Percentiles rank a stretch among this genome's conserved stretches.
These are phyloP conservation scores for Zenarchopterus dispar DNA, from an alignment of 2,797 vertebrate genomes.

Conservation along the genomic window DNA sequence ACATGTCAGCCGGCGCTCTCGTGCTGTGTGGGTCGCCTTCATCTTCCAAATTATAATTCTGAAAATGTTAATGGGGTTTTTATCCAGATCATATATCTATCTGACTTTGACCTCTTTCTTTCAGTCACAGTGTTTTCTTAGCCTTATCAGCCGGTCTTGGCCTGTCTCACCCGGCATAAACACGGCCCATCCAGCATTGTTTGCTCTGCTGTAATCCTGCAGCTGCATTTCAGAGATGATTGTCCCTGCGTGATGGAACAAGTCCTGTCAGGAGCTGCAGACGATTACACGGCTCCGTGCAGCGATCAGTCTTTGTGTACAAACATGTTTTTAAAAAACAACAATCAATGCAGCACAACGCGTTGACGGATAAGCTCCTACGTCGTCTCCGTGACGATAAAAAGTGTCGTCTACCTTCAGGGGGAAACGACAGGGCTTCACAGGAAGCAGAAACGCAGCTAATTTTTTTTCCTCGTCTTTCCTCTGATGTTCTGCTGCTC, in stretches of 20 bases:
- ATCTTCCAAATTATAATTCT: conserved; percentile 28
- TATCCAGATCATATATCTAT: conserved; percentile 28
- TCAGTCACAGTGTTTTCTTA: conserved; percentile 17
- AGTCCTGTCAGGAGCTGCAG: conserved; percentile 59
- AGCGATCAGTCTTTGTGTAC: conserved; percentile 59
- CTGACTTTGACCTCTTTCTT: conserved; percentile 22
- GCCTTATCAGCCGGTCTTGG: conserved; percentile 18
- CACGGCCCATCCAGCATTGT: conserved; percentile 42
- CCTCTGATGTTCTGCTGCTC: neutral
- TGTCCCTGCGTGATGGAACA: conserved; percentile 65
- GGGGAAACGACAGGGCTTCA: neutral
- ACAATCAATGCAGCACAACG: conserved; percentile 46
- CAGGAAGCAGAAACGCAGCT: conserved; percentile 12
- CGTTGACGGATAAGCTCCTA: conserved; percentile 61
- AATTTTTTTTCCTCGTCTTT: neutral
- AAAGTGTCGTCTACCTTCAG: conserved; percentile 25
- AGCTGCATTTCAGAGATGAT: conserved; percentile 56
- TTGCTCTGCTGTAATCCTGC: conserved; percentile 52
- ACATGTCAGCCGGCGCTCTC: neutral
- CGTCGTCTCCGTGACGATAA: conserved; percentile 27
- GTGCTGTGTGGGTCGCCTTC: conserved; percentile 2
- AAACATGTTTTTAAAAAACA: conserved; percentile 42
- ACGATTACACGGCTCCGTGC: conserved; percentile 55
- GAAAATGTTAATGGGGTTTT: conserved; percentile 11
- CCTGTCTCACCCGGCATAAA: conserved; percentile 21